These are phyloP conservation scores for Bufotes viridis DNA, from an alignment of 2,797 vertebrate genomes.

Conservation along the genomic window DNA sequence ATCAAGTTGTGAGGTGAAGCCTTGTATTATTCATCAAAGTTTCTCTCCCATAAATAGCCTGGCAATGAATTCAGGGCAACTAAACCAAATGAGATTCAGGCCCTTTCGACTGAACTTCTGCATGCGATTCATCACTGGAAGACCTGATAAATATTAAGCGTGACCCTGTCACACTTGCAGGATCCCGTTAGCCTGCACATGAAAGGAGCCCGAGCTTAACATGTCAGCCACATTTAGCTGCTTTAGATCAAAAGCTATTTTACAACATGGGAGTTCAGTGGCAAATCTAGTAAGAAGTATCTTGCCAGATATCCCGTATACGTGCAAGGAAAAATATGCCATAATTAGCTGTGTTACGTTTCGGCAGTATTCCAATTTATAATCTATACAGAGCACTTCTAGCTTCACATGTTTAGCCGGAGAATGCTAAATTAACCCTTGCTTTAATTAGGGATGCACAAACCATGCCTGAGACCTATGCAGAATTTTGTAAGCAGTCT, in stretches of 20 bases:
- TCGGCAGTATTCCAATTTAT: not conserved
- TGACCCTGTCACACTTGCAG: constrained; percentile 38
- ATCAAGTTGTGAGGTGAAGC: constrained; percentile 4
- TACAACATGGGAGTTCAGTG: constrained; percentile 44
- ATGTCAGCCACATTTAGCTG: constrained; percentile 43
- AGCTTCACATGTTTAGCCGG: not conserved
- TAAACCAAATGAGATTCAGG: not conserved
- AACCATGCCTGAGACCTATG: too few relatives aligned
- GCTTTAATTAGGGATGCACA: too few relatives aligned
- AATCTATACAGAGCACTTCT: not conserved
- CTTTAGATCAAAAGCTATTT: constrained; percentile 49
- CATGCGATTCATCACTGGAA: constrained; percentile 30
- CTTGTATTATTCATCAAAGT: constrained; percentile 6
- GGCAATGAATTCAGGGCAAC: not conserved
- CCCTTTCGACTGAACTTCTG: not conserved
- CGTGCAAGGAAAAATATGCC: not conserved
- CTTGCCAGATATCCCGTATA: not conserved
- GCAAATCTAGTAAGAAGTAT: constrained; percentile 22
- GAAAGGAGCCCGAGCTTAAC: constrained; percentile 41
- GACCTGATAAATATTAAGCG: constrained; percentile 44
- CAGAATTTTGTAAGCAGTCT: too few relatives aligned
- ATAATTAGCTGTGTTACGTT: not conserved
- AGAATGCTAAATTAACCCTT: not conserved
- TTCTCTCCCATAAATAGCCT: not conserved
- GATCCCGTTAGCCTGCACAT: constrained; percentile 35